Evolutionary conservation across 2,888 invertebrate species (phyloP).

Genomic region (Arrhopalites spinosus): DNA sequence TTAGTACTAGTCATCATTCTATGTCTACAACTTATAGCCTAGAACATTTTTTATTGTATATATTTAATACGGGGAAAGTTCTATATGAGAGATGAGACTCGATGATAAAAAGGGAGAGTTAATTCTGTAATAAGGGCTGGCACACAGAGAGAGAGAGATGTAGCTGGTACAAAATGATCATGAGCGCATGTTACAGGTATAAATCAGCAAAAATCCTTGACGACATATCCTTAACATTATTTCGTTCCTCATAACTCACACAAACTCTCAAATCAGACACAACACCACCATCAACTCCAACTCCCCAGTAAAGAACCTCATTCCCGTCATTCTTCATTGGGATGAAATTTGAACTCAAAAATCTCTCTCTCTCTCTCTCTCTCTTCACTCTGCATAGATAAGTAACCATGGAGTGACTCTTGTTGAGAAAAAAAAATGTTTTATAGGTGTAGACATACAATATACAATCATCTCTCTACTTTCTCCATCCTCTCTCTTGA

Average conservation of each 20-base stretch:
- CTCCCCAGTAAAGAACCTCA: no score
- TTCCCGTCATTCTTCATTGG: background rate
- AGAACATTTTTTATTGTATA: no score
- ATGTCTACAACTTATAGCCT: conserved; percentile 6
- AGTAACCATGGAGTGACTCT: background rate
- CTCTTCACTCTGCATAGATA: background rate
- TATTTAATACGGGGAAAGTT: no score
- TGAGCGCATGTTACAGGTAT: background rate
- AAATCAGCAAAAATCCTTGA: background rate
- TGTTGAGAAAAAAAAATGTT: no score
- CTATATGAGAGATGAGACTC: background rate
- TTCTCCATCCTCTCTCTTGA: background rate
- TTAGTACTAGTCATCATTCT: conserved; percentile 15
- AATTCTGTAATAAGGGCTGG: background rate
- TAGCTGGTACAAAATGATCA: background rate
- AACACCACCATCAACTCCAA: no score
- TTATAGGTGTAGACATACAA: no score
- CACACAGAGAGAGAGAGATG: background rate
- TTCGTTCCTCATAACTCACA: background rate
- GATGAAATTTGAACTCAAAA: background rate
- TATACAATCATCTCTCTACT: background rate
- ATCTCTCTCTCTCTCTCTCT: conserved; percentile 5
- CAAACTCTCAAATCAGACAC: background rate
- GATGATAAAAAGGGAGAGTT: background rate
- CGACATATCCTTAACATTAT: conserved; percentile 4